A percentile compares a stretch with the other conserved stretches of the same genome.
Evolutionary conservation across 2,888 invertebrate genomes (phyloP).

Genomic region (Notocelia uddmanniana): DNA sequence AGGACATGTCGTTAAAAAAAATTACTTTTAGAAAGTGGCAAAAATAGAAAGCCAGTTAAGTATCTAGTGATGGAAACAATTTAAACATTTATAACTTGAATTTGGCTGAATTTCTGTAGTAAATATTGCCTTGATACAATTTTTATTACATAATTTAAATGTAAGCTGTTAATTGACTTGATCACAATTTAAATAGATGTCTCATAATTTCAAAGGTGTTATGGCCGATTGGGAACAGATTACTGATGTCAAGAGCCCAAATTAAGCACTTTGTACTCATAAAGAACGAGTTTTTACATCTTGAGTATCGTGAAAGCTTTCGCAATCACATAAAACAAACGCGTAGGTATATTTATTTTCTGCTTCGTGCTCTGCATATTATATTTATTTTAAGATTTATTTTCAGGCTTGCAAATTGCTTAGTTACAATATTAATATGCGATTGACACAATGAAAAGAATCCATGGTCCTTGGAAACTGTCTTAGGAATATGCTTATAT

Average conservation of each 20-base stretch:
- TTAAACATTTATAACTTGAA: constrained; percentile 22
- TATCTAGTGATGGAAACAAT: constrained; percentile 29
- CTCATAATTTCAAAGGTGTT: background rate
- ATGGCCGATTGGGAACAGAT: background rate
- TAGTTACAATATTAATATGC: too few species aligned
- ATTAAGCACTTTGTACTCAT: background rate
- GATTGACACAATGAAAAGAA: too few species aligned
- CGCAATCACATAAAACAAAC: background rate
- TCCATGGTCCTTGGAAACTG: too few species aligned
- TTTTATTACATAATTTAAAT: constrained; percentile 14
- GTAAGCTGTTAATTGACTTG: background rate
- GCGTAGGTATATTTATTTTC: too few species aligned
- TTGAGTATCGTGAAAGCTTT: constrained; percentile 9
- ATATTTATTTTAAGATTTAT: background rate
- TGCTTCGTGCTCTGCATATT: constrained; percentile 5
- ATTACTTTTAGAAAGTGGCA: constrained; percentile 37
- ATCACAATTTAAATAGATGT: background rate
- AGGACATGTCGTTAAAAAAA: constrained; percentile 37
- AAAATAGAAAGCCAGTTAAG: constrained; percentile 39
- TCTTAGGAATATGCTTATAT: too few species aligned
- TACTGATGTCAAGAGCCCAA: constrained; percentile 8
- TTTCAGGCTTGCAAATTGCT: background rate
- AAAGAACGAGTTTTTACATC: background rate
- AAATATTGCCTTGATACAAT: background rate
- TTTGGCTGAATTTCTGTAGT: background rate